phyloP scores from a whole-genome alignment of 2,113 vertebrate genomes.

The Sigmodon hispidus region DNA sequence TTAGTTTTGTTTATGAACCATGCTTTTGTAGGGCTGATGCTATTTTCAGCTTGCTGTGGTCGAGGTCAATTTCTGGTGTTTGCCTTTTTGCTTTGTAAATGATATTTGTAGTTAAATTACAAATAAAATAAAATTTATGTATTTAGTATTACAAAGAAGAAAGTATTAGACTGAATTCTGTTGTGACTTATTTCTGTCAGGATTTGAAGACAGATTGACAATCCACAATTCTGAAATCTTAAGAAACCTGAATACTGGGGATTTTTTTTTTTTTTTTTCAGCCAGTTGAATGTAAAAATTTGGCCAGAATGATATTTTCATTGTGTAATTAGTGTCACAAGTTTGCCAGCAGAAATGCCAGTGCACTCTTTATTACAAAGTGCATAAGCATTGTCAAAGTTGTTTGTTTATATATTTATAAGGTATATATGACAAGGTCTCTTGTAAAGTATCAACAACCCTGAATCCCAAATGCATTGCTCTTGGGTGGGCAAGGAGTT shows the following conservation, averaged over 20 bases:
- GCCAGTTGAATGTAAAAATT: constrained; percentile 47
- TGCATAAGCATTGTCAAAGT: neutral
- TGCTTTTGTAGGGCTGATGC: constrained; percentile 32
- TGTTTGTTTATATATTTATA: neutral
- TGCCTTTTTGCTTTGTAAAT: constrained; percentile 68
- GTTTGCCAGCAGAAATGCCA: neutral
- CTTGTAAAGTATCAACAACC: neutral
- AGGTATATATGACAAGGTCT: neutral
- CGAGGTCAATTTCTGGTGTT: constrained; percentile 50
- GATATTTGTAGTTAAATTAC: constrained; percentile 52
- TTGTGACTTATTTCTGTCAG: constrained; percentile 49
- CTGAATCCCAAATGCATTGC: neutral
- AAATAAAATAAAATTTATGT: constrained; percentile 56
- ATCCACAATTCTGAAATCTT: neutral
- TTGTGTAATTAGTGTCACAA: constrained; percentile 40
- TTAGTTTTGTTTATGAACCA: constrained; percentile 54
- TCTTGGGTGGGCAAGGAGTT: constrained; percentile 35
- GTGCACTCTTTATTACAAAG: neutral
- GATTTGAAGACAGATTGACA: neutral
- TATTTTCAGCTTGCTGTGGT: constrained; percentile 54
- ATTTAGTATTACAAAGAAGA: constrained; percentile 71
- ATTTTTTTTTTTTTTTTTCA: constrained; percentile 2
- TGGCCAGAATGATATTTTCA: constrained; percentile 27
- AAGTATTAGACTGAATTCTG: constrained; percentile 51
- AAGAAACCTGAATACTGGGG: neutral